Conservation (phyloP, 2,888 invertebrate genomes). For the Nemotelus pantherinus region DNA sequence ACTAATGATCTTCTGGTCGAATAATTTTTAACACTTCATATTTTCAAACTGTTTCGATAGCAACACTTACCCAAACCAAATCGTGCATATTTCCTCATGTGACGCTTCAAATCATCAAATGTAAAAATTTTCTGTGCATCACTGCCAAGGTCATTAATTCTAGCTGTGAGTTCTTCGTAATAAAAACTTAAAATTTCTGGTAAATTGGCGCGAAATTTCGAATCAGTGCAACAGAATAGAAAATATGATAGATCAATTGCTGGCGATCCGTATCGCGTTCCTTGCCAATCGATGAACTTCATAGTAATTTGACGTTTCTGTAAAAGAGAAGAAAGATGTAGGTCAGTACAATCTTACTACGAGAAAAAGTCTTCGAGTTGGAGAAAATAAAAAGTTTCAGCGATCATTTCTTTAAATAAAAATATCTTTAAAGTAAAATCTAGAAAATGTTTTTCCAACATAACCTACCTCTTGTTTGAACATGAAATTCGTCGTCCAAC, state of each 20-base stretch:
- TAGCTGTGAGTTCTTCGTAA: constrained; percentile 32
- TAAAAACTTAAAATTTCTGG: constrained; percentile 41
- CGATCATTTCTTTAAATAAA: too few relatives aligned
- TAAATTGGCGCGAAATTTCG: constrained; percentile 37
- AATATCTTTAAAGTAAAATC: too few relatives aligned
- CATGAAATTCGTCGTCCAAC: constrained; percentile 49
- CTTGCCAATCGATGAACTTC: constrained; percentile 50
- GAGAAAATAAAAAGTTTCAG: too few relatives aligned
- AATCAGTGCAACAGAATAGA: constrained; percentile 48
- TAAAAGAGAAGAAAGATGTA: background rate
- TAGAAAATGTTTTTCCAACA: too few relatives aligned
- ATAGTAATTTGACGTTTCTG: constrained; percentile 11
- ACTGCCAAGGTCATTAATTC: constrained; percentile 40
- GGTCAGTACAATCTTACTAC: too few relatives aligned
- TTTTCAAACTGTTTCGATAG: too few relatives aligned
- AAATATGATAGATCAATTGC: constrained; percentile 49
- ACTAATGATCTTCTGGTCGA: too few relatives aligned
- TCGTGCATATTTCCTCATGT: constrained; percentile 46
- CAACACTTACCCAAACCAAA: constrained; percentile 45
- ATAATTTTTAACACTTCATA: too few relatives aligned
- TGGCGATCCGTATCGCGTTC: constrained; percentile 47
- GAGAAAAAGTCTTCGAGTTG: too few relatives aligned
- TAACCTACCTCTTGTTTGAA: constrained; percentile 40
- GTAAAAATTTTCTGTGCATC: constrained; percentile 33
- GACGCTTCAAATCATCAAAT: constrained; percentile 35